Evolutionary conservation across 2,797 vertebrate genomes (phyloP).

Genomic region (Rhyacichthys aspro): DNA sequence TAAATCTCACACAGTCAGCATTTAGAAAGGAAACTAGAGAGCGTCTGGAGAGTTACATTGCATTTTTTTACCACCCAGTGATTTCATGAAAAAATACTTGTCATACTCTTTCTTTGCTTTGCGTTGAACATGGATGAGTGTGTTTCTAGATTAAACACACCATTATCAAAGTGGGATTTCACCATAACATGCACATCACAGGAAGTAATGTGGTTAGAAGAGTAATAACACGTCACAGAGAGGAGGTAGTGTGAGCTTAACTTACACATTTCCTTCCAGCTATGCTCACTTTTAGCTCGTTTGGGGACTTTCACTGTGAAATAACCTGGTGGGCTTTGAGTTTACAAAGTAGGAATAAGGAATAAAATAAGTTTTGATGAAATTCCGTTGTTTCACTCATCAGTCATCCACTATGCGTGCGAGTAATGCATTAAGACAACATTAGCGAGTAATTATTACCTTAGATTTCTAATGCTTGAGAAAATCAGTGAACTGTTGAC

Average conservation of each 20-base stretch:
- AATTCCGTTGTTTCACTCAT: not conserved
- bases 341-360: not conserved
- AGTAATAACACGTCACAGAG: slow-evolving; percentile 6
- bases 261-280: not conserved
- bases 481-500: slow-evolving; percentile 24
- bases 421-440: slow-evolving; percentile 39
- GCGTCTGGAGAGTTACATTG: slow-evolving; percentile 14
- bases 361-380: no score
- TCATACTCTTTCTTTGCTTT: not conserved
- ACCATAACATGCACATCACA: slow-evolving; percentile 3
- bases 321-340: not conserved
- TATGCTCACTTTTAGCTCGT: slow-evolving; percentile 3
- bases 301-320: not conserved
- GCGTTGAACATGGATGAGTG: not conserved
- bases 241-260: not conserved
- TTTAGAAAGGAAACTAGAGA: slow-evolving; percentile 22
- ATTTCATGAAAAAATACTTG: not conserved
- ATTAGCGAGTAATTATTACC: slow-evolving; percentile 51
- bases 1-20: slow-evolving; percentile 74
- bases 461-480: slow-evolving; percentile 19
- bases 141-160: not conserved
- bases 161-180: not conserved
- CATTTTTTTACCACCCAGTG: not conserved
- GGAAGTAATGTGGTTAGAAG: slow-evolving; percentile 9
- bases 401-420: slow-evolving; percentile 12